Conservation (phyloP, 2,113 vertebrate genomes). For the western clawed frog (Xenopus tropicalis) region UCB_Xtro_10.0 CM004445.2:70411501-70412000, state of each 20-base stretch:
- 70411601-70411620: slow-evolving; percentile 8
- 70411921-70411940: slow-evolving; percentile 88
- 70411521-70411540: too few relatives aligned
- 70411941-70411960: slow-evolving; percentile 84
- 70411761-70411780: not conserved
- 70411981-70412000: slow-evolving; percentile 64
- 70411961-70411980: slow-evolving; percentile 88
- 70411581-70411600: too few relatives aligned
- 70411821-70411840: slow-evolving; percentile 13
- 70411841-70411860: slow-evolving; percentile 41
- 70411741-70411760: too few relatives aligned
- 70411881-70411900: slow-evolving; percentile 82
- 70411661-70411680: slow-evolving; percentile 5
- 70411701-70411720: slow-evolving; percentile 36
- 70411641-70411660: slow-evolving; percentile 22
- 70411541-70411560: too few relatives aligned
- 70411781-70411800: slow-evolving; percentile 15
- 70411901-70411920: slow-evolving; percentile 83
- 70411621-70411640: not conserved
- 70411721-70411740: not conserved
- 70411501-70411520: too few relatives aligned
- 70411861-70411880: slow-evolving; percentile 77
- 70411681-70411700: not conserved
- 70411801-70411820: not conserved
- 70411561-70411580: too few relatives aligned